Conservation (phyloP, 2,113 vertebrate species). For the Bettongia penicillata region DNA sequence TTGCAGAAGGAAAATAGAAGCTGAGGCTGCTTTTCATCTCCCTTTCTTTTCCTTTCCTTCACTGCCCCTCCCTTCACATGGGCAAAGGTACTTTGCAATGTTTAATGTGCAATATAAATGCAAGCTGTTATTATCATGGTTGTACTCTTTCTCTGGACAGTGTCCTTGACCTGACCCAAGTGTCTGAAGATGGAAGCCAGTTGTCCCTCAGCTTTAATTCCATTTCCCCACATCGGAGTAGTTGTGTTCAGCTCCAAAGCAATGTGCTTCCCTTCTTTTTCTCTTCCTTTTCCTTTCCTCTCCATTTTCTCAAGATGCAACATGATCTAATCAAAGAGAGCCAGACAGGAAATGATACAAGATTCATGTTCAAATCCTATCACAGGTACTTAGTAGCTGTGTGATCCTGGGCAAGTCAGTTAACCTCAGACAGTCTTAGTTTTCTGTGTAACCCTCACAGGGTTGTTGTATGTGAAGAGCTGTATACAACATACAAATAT, state of each 20-base stretch:
- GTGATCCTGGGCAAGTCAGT: neutral
- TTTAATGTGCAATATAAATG: neutral
- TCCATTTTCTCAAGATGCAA: neutral
- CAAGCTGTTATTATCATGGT: neutral
- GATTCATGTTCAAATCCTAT: neutral
- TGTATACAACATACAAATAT: neutral
- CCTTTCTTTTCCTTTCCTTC: neutral
- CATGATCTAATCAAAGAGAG: neutral
- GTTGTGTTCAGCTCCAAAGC: neutral
- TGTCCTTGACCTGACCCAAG: neutral
- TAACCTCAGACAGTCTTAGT: neutral
- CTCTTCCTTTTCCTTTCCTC: slow-evolving; percentile 12
- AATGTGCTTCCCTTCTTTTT: neutral
- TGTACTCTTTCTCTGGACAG: neutral
- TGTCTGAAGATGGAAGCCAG: neutral
- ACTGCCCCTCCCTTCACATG: neutral
- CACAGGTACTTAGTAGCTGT: neutral
- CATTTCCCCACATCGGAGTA: neutral
- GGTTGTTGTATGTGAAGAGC: neutral
- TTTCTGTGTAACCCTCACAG: neutral
- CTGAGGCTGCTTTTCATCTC: neutral
- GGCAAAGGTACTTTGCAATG: neutral
- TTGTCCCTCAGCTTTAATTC: neutral
- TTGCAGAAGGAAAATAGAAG: neutral
- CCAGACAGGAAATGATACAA: neutral